Evolutionary conservation across 2,888 invertebrate genomes (phyloP).

Genomic region (Hydroisotoma schaefferi): DNA sequence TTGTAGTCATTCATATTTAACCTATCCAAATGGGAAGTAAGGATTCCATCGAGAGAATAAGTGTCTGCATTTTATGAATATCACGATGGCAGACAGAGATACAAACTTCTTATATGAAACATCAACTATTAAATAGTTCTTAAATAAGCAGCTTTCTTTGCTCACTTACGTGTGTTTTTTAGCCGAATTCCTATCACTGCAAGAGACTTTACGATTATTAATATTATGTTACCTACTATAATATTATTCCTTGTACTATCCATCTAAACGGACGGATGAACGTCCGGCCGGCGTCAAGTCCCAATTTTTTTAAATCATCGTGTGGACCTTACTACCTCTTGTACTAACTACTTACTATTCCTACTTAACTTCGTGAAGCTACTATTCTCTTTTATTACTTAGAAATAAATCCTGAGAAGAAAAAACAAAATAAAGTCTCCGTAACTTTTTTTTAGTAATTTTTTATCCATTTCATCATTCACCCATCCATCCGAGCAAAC

Average conservation of each 20-base stretch:
- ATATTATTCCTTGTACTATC: neutral
- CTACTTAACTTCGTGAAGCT: too few species aligned
- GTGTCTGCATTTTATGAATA: too few species aligned
- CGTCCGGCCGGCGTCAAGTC: slow-evolving; percentile 37
- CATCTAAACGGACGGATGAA: slow-evolving; percentile 17
- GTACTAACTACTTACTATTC: too few species aligned
- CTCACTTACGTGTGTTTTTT: too few species aligned
- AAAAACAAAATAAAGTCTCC: neutral
- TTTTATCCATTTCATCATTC: slow-evolving; percentile 9
- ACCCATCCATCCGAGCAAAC: slow-evolving; percentile 9
- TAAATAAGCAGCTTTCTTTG: too few species aligned
- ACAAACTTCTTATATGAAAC: too few species aligned
- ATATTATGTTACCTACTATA: neutral
- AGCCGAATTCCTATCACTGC: slow-evolving; percentile 7
- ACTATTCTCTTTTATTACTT: neutral
- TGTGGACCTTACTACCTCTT: slow-evolving; percentile 18
- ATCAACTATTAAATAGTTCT: too few species aligned
- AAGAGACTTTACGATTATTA: slow-evolving; percentile 2
- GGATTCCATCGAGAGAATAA: too few species aligned
- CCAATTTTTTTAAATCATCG: slow-evolving; percentile 37
- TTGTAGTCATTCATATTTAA: too few species aligned
- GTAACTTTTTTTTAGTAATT: neutral
- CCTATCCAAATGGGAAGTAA: too few species aligned
- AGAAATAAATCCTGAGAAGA: neutral
- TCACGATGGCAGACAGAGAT: too few species aligned